phyloP scores from a whole-genome alignment of 2,888 invertebrate genomes.

The Ganaspis brasiliensis region DNA sequence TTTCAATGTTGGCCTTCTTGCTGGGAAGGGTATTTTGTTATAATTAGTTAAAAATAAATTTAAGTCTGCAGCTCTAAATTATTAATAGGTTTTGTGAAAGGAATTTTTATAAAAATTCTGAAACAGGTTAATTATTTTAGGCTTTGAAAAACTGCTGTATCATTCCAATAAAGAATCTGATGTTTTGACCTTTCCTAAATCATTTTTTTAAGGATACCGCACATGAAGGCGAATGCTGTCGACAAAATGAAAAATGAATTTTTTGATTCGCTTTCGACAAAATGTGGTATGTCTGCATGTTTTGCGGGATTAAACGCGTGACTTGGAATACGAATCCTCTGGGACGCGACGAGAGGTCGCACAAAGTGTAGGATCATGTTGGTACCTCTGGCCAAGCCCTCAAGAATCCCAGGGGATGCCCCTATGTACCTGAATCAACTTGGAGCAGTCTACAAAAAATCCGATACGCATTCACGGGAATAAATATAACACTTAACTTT shows the following conservation, averaged over 20 bases:
- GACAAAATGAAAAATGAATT: conserved; percentile 38
- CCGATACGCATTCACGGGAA: conserved; percentile 45
- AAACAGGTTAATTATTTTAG: background rate
- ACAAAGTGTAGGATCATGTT: conserved; percentile 76
- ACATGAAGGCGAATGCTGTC: conserved; percentile 24
- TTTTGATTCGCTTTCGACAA: conserved; percentile 32
- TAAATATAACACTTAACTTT: background rate
- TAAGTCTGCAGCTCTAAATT: no score
- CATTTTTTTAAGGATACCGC: conserved; percentile 18
- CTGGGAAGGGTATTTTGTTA: no score
- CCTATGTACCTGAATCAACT: conserved; percentile 63
- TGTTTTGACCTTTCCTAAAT: background rate
- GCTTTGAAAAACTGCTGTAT: conserved; percentile 2
- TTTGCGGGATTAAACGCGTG: conserved; percentile 74
- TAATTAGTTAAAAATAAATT: no score
- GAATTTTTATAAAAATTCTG: background rate
- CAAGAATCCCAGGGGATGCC: conserved; percentile 62
- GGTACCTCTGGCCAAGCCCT: conserved; percentile 66
- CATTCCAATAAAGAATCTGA: background rate
- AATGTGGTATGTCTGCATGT: conserved; percentile 62
- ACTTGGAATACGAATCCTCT: conserved; percentile 75
- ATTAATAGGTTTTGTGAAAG: no score
- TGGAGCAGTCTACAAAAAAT: conserved; percentile 53
- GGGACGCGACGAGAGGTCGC: conserved; percentile 71
- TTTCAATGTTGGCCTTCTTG: no score